Conservation (phyloP, 2,113 vertebrate genomes). For the Ptilonorhynchus violaceus region DNA sequence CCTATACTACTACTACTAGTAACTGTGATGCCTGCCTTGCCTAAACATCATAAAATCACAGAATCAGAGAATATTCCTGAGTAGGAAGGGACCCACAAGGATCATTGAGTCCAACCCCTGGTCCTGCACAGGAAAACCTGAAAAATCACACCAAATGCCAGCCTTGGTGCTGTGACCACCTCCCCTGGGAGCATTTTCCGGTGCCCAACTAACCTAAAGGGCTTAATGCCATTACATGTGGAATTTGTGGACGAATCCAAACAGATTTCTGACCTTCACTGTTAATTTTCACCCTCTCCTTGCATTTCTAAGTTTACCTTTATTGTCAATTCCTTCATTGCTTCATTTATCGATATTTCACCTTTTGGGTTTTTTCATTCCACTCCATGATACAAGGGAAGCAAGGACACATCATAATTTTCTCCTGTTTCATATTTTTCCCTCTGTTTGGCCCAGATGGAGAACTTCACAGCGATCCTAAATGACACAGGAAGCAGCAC, state of each 20-base stretch:
- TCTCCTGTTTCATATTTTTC: not conserved
- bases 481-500: not conserved
- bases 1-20: not conserved
- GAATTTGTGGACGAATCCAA: not conserved
- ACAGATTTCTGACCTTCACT: not conserved
- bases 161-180: not conserved
- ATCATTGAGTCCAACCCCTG: fast-evolving
- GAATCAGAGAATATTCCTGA: not conserved
- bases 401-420: not conserved
- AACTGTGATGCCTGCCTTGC: not conserved
- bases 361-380: fast-evolving
- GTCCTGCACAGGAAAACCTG: not conserved
- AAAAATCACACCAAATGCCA: not conserved
- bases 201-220: no score
- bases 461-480: not conserved
- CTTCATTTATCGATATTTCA: not conserved
- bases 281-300: not conserved
- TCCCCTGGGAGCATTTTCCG: not conserved
- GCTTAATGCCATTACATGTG: no score
- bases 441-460: not conserved
- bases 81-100: not conserved
- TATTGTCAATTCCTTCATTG: not conserved
- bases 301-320: not conserved
- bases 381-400: not conserved
- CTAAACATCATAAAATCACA: not conserved